Conservation (phyloP, 2,888 invertebrate species). For the Vesta saturnalis region DNA sequence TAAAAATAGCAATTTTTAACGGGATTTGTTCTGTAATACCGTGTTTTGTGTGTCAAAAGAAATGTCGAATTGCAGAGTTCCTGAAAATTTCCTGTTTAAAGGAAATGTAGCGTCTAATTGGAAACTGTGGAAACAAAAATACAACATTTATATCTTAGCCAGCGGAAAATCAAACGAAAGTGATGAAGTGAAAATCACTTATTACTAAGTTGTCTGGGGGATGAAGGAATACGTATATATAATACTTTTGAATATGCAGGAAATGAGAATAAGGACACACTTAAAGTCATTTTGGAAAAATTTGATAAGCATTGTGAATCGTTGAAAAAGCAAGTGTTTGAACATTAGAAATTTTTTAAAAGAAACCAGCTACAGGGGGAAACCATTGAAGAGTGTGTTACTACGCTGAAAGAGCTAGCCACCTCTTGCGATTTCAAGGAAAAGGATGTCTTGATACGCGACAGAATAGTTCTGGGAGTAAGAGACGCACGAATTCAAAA, state of each 20-base stretch:
- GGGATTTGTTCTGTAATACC: too few species aligned
- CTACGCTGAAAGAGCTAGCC: slow-evolving; percentile 33
- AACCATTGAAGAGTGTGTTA: slow-evolving; percentile 37
- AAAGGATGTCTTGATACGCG: neutral
- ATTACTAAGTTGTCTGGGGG: slow-evolving; percentile 35
- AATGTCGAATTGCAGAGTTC: too few species aligned
- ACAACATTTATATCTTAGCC: too few species aligned
- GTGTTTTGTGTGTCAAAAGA: too few species aligned
- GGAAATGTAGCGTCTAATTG: too few species aligned
- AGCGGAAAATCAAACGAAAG: too few species aligned
- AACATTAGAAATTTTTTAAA: slow-evolving; percentile 43
- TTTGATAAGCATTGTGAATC: slow-evolving; percentile 40
- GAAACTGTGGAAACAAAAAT: too few species aligned
- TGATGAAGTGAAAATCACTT: too few species aligned
- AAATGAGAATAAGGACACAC: slow-evolving; percentile 25
- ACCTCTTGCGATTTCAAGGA: slow-evolving; percentile 35
- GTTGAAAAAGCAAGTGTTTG: slow-evolving; percentile 38
- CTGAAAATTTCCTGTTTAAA: too few species aligned
- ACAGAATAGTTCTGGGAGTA: too few species aligned
- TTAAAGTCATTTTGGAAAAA: slow-evolving; percentile 10
- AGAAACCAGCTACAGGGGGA: slow-evolving; percentile 36
- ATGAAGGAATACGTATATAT: slow-evolving; percentile 35
- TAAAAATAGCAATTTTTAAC: too few species aligned
- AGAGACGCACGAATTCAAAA: too few species aligned
- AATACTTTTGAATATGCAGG: slow-evolving; percentile 40